Base-by-base conservation (phyloP, 1,140 invertebrate genomes). In the Nasonia longicornis region DNA sequence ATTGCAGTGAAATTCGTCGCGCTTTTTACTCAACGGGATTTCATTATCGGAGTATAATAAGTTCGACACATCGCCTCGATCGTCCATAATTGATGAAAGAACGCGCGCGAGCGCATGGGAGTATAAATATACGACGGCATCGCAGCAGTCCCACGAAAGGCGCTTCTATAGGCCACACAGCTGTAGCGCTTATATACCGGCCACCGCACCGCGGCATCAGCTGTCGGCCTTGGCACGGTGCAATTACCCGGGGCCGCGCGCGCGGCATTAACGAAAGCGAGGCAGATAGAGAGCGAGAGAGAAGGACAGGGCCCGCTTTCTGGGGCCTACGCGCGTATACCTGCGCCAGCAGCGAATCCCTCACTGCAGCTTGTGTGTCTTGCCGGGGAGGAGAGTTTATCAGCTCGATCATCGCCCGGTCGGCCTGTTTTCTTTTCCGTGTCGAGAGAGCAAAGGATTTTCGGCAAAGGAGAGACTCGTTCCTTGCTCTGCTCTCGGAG, bases 171-270 rank as follows among this genome's bases (percentile, higher is more conserved):
- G 82, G 76, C 76, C 76, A 77, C 86, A 87, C 87, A 88, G 87
- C 87, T 87, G 87, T 84, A 82, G 74, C 31, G 74, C 31, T 35
- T 35, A 35, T 35, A 35, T 35, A 35, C 12, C 14, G 6, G 77
- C 79, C 45, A 64, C 79, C 79, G 80, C 83, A 82, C 78, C 78
- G 85, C 83, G 88, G 89, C 89, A 91, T 91, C 90, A 91, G 90
- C 89, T 90, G 90, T 89, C 89, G 89, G 87, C 90, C 89, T 90
- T 90, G 89, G 89, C 88, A 89, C 89, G 89, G 89, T 90, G 88
- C 89, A 89, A 90, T 90, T 90, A 90, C 89, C 89, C 87, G 89
- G 87, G 83, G 64, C 64, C 64, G 22, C 16, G 64, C 52, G 20
- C 48, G 14, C 88, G 84, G 85, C 85, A 58, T 45, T 67, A 88